Evolutionary conservation across 2,113 vertebrate genomes (phyloP).

Genomic region (Camelus dromedarius): DNA sequence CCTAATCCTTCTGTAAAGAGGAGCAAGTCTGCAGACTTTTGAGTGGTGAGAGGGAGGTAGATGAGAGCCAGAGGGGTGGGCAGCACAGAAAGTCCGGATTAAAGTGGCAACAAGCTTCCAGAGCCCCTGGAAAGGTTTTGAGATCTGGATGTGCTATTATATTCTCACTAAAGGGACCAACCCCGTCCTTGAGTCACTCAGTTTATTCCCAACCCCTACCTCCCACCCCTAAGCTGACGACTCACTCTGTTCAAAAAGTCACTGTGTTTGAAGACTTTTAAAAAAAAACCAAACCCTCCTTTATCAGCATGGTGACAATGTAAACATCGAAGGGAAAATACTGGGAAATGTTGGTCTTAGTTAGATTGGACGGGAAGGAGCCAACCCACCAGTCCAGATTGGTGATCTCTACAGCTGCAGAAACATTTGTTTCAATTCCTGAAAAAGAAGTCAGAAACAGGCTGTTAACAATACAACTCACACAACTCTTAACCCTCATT

Average conservation of each 20-base stretch:
- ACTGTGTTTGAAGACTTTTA: background rate
- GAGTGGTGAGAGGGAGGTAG: background rate
- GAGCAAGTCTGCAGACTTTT: background rate
- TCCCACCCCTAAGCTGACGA: background rate
- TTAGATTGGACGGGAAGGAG: constrained; percentile 49
- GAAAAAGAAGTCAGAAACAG: constrained; percentile 79
- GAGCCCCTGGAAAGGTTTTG: background rate
- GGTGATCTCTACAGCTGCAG: constrained; percentile 82
- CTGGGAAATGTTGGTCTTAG: constrained; percentile 39
- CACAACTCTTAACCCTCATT: background rate
- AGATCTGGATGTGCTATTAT: background rate
- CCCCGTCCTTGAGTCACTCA: background rate
- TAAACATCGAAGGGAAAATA: background rate
- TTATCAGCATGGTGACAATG: background rate
- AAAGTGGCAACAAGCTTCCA: background rate
- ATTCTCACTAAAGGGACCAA: background rate
- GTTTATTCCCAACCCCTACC: background rate
- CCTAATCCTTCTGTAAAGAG: background rate
- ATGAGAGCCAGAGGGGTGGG: background rate
- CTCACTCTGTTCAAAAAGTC: background rate
- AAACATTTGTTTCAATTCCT: constrained; percentile 83
- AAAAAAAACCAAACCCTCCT: background rate
- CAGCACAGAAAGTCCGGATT: background rate
- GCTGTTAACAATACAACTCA: constrained; percentile 63
- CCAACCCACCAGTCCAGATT: constrained; percentile 78